Evolutionary conservation across 2,888 invertebrate species (phyloP).

Genomic region (Drosophila niveifrons): DNA sequence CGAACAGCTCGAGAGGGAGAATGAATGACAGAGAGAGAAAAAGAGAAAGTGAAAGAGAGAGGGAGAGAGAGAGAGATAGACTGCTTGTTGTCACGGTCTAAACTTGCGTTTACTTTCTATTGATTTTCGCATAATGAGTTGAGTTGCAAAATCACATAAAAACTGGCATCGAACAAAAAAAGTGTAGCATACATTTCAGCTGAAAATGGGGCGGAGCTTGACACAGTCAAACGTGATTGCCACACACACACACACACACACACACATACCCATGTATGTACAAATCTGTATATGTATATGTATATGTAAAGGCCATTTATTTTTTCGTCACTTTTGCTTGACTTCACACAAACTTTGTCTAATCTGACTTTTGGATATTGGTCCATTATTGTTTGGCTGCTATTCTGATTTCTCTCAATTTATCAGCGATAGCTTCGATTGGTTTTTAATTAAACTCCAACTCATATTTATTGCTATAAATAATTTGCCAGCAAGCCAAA

Average conservation of each 20-base stretch:
- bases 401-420: constrained; percentile 57
- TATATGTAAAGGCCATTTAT: constrained; percentile 16
- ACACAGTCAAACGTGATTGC: constrained; percentile 14
- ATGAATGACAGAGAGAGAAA: neutral
- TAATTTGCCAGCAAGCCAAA: constrained; percentile 61
- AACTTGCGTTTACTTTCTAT: constrained; percentile 58
- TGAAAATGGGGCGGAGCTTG: constrained; percentile 2
- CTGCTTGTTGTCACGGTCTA: constrained; percentile 47
- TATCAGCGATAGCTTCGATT: constrained; percentile 35
- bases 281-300: neutral
- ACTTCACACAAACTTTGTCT: constrained; percentile 15
- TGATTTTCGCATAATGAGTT: constrained; percentile 66
- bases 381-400: constrained; percentile 13
- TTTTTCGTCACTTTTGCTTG: constrained; percentile 26
- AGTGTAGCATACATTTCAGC: constrained; percentile 60
- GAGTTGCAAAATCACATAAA: constrained; percentile 16
- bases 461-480: constrained; percentile 74
- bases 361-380: constrained; percentile 12
- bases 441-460: constrained; percentile 61
- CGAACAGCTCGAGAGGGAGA: constrained; percentile 12
- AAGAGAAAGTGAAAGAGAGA: neutral
- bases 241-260: constrained; percentile 6
- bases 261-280: neutral
- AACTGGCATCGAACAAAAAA: constrained; percentile 20
- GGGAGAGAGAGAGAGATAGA: neutral